Conservation (phyloP, 2,888 invertebrate species). For the Nephrotoma appendiculata region DNA sequence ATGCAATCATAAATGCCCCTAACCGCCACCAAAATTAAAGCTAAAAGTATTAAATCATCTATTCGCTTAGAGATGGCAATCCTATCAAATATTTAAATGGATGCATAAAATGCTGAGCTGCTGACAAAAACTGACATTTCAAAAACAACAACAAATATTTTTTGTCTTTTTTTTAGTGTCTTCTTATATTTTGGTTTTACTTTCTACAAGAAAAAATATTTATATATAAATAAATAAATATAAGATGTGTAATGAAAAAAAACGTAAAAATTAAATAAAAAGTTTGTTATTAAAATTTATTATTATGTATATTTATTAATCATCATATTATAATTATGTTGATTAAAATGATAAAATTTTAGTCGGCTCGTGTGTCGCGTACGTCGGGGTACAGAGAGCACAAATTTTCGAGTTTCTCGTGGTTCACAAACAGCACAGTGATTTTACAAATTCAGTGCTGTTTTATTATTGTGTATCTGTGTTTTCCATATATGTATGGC, state of each 20-base stretch:
- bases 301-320: neutral
- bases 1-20: too few relatives aligned
- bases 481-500: neutral
- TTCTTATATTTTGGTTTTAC: neutral
- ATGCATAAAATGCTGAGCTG: neutral
- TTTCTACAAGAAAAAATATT: neutral
- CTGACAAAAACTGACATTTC: neutral
- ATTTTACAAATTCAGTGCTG: neutral
- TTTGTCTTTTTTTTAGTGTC: neutral
- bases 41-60: too few relatives aligned
- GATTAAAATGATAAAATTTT: neutral
- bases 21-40: too few relatives aligned
- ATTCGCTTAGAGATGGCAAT: neutral
- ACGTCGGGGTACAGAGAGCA: neutral
- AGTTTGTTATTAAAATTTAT: neutral
- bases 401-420: neutral
- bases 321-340: neutral
- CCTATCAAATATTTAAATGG: neutral
- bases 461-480: neutral
- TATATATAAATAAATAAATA: neutral
- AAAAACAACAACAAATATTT: neutral
- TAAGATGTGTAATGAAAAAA: neutral
- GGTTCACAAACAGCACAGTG: neutral
- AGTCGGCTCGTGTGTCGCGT: neutral
- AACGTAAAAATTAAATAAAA: neutral